These are phyloP conservation scores for Halcyon malimbica DNA, from an alignment of 2,113 vertebrate genomes.

Conservation along the genomic window DNA sequence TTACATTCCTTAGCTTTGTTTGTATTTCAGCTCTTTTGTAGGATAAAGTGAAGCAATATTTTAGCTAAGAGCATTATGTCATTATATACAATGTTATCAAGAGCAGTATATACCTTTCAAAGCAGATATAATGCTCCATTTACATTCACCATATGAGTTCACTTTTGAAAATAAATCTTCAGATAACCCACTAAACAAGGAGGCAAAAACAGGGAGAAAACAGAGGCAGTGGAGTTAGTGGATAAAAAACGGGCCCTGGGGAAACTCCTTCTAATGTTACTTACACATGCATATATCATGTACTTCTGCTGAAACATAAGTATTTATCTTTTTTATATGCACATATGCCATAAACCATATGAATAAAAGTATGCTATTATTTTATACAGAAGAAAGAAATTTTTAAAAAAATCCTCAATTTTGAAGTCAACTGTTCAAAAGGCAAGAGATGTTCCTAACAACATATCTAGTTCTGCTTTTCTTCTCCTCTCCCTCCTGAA, in stretches of 20 bases:
- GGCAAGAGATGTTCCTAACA: not conserved
- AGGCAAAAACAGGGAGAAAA: not conserved
- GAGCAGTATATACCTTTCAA: constrained; percentile 34
- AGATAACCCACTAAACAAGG: constrained; percentile 24
- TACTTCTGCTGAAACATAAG: constrained; percentile 4
- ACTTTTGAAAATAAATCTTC: constrained; percentile 60
- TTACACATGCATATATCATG: not conserved
- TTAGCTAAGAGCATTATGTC: not conserved
- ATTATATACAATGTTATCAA: constrained; percentile 6
- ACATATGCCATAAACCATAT: not conserved
- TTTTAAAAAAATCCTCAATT: not conserved
- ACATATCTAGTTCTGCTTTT: not conserved
- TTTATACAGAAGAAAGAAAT: constrained; percentile 5
- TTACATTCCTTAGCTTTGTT: constrained; percentile 12
- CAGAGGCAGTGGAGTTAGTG: constrained; percentile 5
- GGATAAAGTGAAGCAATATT: constrained; percentile 33
- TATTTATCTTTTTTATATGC: constrained; percentile 18
- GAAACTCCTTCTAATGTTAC: constrained; percentile 44
- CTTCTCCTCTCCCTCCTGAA: not conserved
- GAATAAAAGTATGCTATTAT: not conserved
- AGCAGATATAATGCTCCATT: constrained; percentile 55
- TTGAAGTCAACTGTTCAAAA: not conserved
- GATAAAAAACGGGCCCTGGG: constrained; percentile 2
- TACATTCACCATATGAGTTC: constrained; percentile 38
- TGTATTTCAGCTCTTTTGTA: constrained; percentile 36